Percentiles rank a stretch among this genome's conserved stretches.
These are phyloP conservation scores for Acridotheres tristis DNA, from an alignment of 2,797 vertebrate species.

Conservation along the genomic window DNA sequence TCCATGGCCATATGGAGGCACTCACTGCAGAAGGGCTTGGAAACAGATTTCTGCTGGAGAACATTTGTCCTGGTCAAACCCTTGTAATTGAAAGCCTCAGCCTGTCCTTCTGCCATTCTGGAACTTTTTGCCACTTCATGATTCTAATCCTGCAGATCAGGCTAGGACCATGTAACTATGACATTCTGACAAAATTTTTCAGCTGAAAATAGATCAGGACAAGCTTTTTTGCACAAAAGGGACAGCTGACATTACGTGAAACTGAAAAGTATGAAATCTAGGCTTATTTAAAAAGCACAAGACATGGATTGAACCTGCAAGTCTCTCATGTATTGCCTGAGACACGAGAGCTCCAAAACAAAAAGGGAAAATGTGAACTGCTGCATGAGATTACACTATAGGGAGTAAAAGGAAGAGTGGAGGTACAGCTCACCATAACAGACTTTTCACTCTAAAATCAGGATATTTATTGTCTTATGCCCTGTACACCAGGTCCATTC, in stretches of 20 bases:
- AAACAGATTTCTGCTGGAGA: neutral
- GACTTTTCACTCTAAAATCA: neutral
- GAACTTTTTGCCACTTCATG: neutral
- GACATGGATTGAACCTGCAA: neutral
- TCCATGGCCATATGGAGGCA: neutral
- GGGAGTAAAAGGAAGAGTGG: neutral
- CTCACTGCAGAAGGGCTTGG: neutral
- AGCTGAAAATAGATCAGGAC: neutral
- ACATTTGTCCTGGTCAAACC: neutral
- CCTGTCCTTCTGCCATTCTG: neutral
- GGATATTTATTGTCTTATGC: neutral
- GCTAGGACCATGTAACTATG: neutral
- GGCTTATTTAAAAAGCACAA: neutral
- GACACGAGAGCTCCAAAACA: neutral
- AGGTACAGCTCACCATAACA: neutral
- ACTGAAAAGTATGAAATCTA: neutral
- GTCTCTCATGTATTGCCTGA: neutral
- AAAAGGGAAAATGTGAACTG: neutral
- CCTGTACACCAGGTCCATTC: neutral
- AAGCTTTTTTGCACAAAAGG: neutral
- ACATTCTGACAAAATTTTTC: neutral
- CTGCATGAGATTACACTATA: neutral
- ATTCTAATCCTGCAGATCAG: neutral
- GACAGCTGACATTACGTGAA: neutral
- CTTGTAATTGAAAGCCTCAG: neutral